Evolutionary conservation across 2,888 invertebrate genomes (phyloP), one percentile per base, ranked within the genome.

Genomic region (Gandaritis pyraliata): DNA sequence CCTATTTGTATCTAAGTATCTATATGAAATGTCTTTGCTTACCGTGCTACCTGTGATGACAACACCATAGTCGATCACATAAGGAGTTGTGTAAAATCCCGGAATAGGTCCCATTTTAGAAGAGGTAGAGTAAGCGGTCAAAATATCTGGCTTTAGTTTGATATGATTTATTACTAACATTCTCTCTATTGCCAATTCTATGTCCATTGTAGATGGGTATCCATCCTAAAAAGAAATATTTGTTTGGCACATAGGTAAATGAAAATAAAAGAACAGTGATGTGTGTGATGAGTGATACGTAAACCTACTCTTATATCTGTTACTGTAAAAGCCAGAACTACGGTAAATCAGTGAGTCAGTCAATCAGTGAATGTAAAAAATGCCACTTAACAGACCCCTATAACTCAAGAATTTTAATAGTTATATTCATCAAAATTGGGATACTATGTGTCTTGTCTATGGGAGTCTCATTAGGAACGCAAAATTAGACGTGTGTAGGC

Each of bases 181-280:
- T 70, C 94, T 88, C 79, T 95, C 95, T 65, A 94, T 90, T 1
- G 94, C 93, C 77, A 95, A 84, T 58, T 94, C 93, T 56, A 95
- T 94, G 66, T 95, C 95, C 80, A 93, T 88, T n/a, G 72, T 68
- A 7, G 91, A 88, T 7, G 94, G 94, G 72, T 85, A 88, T 1
- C 72, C 78, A 61, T 94, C 93, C 88, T 93, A 58, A 63, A 82
- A 75, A n/a, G 7, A 41, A 16, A 13, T 51, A 46, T n/a, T 2
- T 29, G n/a, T 36, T 23, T 3, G 23, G 0, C 41, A 33, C 23
- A 11, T 41, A n/a, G 8, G 33, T 41, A 30, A 6, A 33, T 2
- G 33, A 5, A 33, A 5, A 10, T 33, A 29, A 29, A 41, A n/a
- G 39, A 41, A 11, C 1, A 16, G 2, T 16, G 11, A 3, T 16